These are phyloP conservation scores for Leptodactylus fallax DNA, from an alignment of 2,797 vertebrate genomes.

Conservation along the genomic window DNA sequence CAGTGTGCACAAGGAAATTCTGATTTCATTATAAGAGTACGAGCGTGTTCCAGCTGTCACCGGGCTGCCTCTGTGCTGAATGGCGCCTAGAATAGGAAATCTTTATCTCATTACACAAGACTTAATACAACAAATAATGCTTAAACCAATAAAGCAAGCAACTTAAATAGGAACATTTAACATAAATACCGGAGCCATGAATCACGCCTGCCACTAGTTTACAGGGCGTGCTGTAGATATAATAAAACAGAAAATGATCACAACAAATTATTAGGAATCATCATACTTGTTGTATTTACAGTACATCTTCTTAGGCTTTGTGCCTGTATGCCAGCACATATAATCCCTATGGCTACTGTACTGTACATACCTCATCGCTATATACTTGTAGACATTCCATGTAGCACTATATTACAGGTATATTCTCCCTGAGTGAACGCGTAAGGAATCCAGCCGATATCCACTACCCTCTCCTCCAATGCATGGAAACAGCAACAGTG, in stretches of 20 bases:
- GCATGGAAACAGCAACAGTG: too few species aligned
- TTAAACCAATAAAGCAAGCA: constrained; percentile 41
- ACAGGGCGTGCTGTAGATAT: too few species aligned
- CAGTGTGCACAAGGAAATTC: constrained; percentile 44
- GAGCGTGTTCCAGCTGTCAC: constrained; percentile 47
- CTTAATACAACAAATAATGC: constrained; percentile 49
- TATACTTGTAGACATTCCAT: too few species aligned
- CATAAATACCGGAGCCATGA: constrained; percentile 1
- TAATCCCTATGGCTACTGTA: too few species aligned
- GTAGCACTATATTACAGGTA: too few species aligned
- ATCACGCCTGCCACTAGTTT: background rate
- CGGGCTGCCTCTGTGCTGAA: constrained; percentile 12
- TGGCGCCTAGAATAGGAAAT: constrained; percentile 32
- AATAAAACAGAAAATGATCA: constrained; percentile 10
- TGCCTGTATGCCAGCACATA: too few species aligned
- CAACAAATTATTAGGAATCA: background rate
- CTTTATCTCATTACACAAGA: constrained; percentile 51
- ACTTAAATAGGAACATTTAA: constrained; percentile 35
- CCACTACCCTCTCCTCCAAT: too few species aligned
- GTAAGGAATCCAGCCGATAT: too few species aligned
- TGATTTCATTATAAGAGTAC: constrained; percentile 52
- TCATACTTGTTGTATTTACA: too few species aligned
- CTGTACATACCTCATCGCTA: too few species aligned
- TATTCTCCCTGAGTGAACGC: too few species aligned
- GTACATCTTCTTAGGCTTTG: too few species aligned